phyloP scores from a whole-genome alignment of 2,113 vertebrate species.

The Oryctolagus cuniculus region mOryCun1.1 NC_091441.1:13794001-13794500 shows the following conservation, averaged over 20 bases:
- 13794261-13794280: not conserved
- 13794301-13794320: rapidly evolving
- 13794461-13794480: not conserved
- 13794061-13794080: not conserved
- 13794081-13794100: not conserved
- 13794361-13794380: not conserved
- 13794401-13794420: not conserved
- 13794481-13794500: not conserved
- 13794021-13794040: constrained; percentile 16
- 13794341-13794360: not conserved
- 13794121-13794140: not conserved
- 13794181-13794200: not conserved
- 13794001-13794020: not conserved
- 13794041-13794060: not conserved
- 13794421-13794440: not conserved
- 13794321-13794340: not conserved
- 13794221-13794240: not conserved
- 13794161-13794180: not conserved
- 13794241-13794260: not conserved
- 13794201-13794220: no score
- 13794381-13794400: not conserved
- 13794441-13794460: not conserved
- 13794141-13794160: not conserved
- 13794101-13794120: not conserved
- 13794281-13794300: not conserved